Percentiles rank a stretch among this genome's conserved stretches.
Evolutionary conservation across 2,113 vertebrate genomes (phyloP).

Genomic region (Vidua chalybeata): DNA sequence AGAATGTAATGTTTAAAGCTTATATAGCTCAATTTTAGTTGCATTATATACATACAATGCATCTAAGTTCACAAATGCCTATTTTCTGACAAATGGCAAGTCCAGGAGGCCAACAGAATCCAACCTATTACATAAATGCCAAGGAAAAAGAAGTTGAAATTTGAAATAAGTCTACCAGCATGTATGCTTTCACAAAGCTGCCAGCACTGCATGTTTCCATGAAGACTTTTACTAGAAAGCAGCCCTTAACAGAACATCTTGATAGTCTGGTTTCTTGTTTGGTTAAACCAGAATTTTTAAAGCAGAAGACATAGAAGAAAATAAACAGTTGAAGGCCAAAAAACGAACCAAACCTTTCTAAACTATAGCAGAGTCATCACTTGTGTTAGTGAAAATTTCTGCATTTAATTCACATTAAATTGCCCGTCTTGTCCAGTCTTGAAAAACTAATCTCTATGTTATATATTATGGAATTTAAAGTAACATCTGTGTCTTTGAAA

Average conservation of each 20-base stretch:
- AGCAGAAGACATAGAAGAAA: not conserved
- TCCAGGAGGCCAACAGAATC: not conserved
- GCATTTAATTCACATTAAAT: not conserved
- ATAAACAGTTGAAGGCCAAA: not conserved
- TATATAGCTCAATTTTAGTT: not conserved
- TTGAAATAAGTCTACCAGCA: not conserved
- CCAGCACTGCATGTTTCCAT: not conserved
- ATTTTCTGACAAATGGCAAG: constrained; percentile 6
- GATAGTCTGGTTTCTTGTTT: not conserved
- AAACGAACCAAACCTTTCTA: not conserved
- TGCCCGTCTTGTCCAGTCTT: not conserved
- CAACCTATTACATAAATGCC: not conserved
- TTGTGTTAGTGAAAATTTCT: not conserved
- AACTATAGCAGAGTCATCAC: not conserved
- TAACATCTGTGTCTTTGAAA: constrained; percentile 48
- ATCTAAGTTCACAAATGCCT: not conserved
- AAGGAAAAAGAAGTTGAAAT: not conserved
- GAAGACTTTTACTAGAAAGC: not conserved
- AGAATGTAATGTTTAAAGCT: not conserved
- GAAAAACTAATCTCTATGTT: constrained; percentile 16
- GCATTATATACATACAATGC: not conserved
- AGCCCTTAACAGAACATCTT: not conserved
- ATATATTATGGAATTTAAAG: constrained; percentile 22
- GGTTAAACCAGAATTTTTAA: not conserved
- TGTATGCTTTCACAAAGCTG: not conserved